Evolutionary conservation across 1,140 invertebrate species (phyloP).

Genomic region (Cydia splendana): DNA sequence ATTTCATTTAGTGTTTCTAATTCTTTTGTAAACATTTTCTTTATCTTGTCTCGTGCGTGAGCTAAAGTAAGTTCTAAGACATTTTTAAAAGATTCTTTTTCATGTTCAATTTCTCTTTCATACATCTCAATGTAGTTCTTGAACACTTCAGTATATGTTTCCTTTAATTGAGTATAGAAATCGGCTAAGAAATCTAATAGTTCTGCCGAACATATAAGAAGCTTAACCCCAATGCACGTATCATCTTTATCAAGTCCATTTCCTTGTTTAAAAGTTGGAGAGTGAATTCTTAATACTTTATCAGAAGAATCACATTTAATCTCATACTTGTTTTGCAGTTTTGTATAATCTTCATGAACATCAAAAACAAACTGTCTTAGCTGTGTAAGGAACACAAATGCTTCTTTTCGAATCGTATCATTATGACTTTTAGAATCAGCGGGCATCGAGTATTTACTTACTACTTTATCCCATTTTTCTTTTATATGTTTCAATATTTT

Average conservation of each 20-base stretch:
- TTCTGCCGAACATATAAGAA: background rate
- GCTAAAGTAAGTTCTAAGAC: background rate
- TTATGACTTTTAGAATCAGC: background rate
- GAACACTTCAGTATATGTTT: background rate
- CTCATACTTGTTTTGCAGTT: background rate
- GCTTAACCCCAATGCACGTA: background rate
- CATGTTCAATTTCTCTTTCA: background rate
- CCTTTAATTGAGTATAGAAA: background rate
- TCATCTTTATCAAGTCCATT: background rate
- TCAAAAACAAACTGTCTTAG: background rate
- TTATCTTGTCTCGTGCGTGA: background rate
- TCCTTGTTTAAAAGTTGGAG: background rate
- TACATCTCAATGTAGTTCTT: background rate
- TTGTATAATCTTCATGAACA: background rate
- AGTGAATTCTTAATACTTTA: background rate
- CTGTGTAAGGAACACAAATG: background rate
- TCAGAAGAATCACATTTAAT: background rate
- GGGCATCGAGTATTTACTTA: background rate
- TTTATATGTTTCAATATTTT: background rate
- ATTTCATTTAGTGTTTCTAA: background rate
- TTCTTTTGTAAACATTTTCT: background rate
- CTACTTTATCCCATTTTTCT: conserved; percentile 1
- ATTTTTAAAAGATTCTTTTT: background rate
- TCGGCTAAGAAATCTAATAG: background rate
- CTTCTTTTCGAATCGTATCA: background rate